Percentiles rank a stretch among this genome's conserved stretches.
Conservation (phyloP, 2,888 invertebrate species). For the Lordiphosa fenestrarum region DNA sequence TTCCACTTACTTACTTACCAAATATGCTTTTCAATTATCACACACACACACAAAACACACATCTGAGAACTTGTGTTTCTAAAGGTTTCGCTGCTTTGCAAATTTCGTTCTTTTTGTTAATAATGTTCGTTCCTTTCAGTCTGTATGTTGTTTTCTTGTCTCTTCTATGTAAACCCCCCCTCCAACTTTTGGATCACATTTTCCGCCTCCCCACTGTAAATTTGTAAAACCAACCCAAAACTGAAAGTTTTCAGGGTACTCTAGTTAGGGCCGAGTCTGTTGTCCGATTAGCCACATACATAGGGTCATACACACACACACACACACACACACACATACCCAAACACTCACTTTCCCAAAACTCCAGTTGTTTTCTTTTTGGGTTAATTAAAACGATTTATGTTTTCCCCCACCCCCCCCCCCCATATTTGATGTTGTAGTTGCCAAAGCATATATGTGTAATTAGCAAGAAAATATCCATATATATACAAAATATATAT, state of each 20-base stretch:
- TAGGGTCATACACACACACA: neutral
- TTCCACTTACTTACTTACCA: no score
- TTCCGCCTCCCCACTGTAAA: neutral
- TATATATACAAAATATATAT: slow-evolving; percentile 17
- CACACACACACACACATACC: neutral
- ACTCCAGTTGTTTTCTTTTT: no score
- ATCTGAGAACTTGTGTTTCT: slow-evolving; percentile 15
- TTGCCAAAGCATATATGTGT: slow-evolving; percentile 24
- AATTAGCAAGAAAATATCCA: slow-evolving; percentile 30
- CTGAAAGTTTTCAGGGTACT: no score
- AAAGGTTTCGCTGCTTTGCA: slow-evolving; percentile 29
- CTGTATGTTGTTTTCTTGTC: slow-evolving; percentile 22
- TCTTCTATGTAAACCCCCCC: slow-evolving; percentile 1
- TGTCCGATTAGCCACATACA: no score
- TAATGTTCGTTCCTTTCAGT: slow-evolving; percentile 29
- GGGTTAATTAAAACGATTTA: no score
- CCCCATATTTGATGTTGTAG: slow-evolving; percentile 47
- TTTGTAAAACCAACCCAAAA: no score
- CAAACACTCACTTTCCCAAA: neutral
- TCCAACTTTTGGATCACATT: neutral
- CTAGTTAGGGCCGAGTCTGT: no score
- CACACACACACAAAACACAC: no score
- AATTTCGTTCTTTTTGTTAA: slow-evolving; percentile 18
- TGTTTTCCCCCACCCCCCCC: no score
- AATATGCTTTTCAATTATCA: no score